Evolutionary conservation across 1,140 invertebrate genomes (phyloP), one percentile per base, ranked within the genome.

Genomic region (Tribolium castaneum): DNA sequence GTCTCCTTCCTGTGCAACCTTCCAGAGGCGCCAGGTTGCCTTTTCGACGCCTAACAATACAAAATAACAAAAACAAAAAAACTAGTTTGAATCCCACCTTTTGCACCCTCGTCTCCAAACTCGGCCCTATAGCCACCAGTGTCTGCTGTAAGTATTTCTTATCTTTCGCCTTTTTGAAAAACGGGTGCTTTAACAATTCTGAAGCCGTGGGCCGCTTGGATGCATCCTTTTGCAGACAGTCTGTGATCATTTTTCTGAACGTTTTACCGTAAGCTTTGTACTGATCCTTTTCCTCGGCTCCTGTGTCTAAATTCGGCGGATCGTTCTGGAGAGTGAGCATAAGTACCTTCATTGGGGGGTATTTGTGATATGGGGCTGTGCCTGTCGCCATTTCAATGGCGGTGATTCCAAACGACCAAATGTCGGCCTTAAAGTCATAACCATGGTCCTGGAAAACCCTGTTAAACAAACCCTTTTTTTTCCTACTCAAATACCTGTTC

Each of bases 381-480:
- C 98, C 98, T 6, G 98, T 99, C 0, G 98, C 98, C 92, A 99
- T 94, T 89, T 99, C 98, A 82, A 99, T 99, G 0, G 98, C 98
- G 0, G 98, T 99, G 75, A 99, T 99, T 22, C 98, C 98, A 87
- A 99, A 95, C 22, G 97, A 99, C 98, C 98, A 99, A 80, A 99
- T 99, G 85, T 99, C 98, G n/a, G 98, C 98, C 89, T 99, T 99
- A 87, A 98, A 99, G 87, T 99, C 98, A 86, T 99, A 99, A 0
- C 98, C 98, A 86, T 97, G 96, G 84, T 99, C 97, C 94, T 95
- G 30, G 1, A 79, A 77, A 45, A 45, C n/a, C 2, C 9, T 30
- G 6, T 30, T 30, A 30, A 30, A 5, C 5, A 6, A 30, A 30
- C 5, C 0, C 25, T 30, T 30, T 30, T 30, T 30, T 30, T 30